A percentile compares a stretch with the other conserved stretches of the same genome.
These are phyloP conservation scores for Myotis brandtii DNA, from an alignment of 2,113 vertebrate genomes.

Conservation along the genomic window DNA sequence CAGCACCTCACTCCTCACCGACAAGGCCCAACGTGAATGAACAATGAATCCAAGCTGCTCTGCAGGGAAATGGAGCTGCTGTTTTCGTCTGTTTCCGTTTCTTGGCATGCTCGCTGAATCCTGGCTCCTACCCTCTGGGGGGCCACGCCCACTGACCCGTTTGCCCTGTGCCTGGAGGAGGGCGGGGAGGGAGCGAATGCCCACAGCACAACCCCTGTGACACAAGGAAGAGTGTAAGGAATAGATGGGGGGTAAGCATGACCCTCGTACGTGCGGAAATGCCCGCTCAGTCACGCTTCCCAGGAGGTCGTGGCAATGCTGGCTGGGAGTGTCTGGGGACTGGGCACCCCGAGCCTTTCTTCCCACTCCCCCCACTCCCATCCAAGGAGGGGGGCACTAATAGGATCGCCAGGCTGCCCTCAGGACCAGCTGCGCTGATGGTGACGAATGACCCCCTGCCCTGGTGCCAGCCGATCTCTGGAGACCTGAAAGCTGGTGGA, in stretches of 20 bases:
- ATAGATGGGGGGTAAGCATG: not conserved
- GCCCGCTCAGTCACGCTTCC: not conserved
- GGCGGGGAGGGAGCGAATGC: not conserved
- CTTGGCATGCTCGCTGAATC: not conserved
- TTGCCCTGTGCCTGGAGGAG: not conserved
- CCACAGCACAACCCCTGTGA: not conserved
- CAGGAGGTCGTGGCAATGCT: no score
- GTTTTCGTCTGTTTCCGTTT: not conserved
- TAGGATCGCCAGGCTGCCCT: no score
- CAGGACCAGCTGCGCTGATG: no score
- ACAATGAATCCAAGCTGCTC: slow-evolving; percentile 26
- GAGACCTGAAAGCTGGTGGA: no score
- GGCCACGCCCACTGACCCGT: not conserved
- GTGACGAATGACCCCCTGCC: no score
- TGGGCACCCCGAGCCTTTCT: not conserved
- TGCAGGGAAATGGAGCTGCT: not conserved
- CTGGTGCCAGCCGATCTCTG: no score
- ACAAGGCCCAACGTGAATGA: slow-evolving; percentile 17
- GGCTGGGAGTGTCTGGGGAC: not conserved
- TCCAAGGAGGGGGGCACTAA: not conserved
- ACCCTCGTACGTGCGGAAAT: not conserved
- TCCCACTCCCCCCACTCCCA: not conserved
- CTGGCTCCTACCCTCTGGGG: not conserved
- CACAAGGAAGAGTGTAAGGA: not conserved
- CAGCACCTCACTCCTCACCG: not conserved